Conservation (phyloP, 2,113 vertebrate genomes). For the Motacilla alba region DNA sequence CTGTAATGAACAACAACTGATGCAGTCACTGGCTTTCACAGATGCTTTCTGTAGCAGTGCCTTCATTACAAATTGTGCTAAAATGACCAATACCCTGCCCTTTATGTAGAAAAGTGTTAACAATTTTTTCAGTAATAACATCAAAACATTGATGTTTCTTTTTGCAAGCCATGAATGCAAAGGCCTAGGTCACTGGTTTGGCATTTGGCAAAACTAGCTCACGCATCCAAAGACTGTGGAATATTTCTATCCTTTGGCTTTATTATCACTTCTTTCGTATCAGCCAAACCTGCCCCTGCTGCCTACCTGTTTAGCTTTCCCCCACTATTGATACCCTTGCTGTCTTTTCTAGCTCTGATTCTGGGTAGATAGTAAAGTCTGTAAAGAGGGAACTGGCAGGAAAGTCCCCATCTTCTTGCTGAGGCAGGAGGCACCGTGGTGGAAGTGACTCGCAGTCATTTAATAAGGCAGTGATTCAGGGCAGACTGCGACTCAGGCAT, state of each 20-base stretch:
- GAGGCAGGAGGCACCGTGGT: not conserved
- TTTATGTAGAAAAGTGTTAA: not conserved
- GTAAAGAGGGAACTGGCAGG: not conserved
- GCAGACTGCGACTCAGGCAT: not conserved
- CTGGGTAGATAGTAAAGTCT: not conserved
- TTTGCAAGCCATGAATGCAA: not conserved
- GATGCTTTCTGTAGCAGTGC: not conserved
- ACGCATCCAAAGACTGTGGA: not conserved
- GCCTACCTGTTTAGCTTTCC: not conserved
- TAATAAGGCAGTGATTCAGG: not conserved
- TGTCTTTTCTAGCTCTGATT: not conserved
- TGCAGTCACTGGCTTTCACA: not conserved
- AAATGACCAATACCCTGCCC: not conserved
- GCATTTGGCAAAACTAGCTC: not conserved
- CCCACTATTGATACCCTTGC: not conserved
- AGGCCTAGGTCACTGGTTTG: not conserved
- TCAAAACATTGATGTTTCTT: not conserved
- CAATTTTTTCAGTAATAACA: not conserved
- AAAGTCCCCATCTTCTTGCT: not conserved
- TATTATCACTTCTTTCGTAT: not conserved
- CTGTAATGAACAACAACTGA: not conserved
- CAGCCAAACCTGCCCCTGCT: not conserved
- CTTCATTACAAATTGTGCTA: not conserved
- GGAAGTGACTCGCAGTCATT: not conserved
- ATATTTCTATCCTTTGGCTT: not conserved